phyloP scores from a whole-genome alignment of 2,797 vertebrate genomes.

The Okamejei kenojei region DNA sequence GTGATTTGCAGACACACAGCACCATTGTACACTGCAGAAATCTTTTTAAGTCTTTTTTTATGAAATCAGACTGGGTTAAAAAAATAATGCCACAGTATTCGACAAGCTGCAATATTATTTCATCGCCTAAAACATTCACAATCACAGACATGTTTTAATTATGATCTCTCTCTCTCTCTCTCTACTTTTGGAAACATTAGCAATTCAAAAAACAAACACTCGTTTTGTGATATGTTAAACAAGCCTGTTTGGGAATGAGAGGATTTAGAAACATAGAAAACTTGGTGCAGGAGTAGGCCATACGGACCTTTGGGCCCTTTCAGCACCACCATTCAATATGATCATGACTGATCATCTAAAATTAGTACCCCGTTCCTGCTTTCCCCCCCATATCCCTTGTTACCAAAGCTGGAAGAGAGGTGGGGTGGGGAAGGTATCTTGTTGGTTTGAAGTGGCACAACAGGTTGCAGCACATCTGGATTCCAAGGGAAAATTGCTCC shows the following conservation, averaged over 20 bases:
- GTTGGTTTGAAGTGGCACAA: conserved; percentile 1
- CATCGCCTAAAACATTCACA: not conserved
- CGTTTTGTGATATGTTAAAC: not conserved
- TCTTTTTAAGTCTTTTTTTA: not conserved
- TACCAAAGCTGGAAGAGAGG: too few species aligned
- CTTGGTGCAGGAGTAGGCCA: too few species aligned
- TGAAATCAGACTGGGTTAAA: not conserved
- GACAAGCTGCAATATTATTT: not conserved
- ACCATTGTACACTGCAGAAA: not conserved
- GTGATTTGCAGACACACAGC: not conserved
- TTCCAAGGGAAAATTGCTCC: not conserved
- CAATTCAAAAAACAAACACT: not conserved
- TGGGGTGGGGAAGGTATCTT: not conserved
- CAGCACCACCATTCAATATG: too few species aligned
- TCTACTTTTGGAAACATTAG: not conserved
- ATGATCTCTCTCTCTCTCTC: not conserved
- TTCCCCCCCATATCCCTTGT: too few species aligned
- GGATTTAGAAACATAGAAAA: not conserved
- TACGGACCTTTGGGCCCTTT: too few species aligned
- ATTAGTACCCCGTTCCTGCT: too few species aligned
- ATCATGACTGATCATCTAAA: too few species aligned
- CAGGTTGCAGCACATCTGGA: not conserved
- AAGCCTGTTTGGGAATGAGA: conserved; percentile 8
- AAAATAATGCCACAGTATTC: not conserved
- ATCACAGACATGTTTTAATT: not conserved